Base-by-base conservation (phyloP, 2,888 invertebrate genomes). In the Autographa pulchrina region DNA sequence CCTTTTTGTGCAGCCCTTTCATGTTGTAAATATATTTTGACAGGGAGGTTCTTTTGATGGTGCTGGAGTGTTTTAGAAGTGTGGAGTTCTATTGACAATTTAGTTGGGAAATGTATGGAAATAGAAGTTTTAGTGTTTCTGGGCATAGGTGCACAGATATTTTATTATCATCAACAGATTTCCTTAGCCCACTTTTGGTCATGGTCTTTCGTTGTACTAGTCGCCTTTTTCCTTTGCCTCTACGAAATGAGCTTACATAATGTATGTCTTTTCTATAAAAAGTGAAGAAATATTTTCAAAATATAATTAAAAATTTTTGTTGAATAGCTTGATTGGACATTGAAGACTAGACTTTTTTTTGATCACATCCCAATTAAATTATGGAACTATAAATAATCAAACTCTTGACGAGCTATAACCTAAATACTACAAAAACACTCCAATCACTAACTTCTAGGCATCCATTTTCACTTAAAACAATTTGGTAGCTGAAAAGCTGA, bases 21-120 rank as follows among this genome's bases (percentile, higher is more conserved):
- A 85, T 80, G 78, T 80, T 60, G 59, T 69, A 56, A 81, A 84
- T 82, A 74, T 79, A 80, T 86, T 86, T 84, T 70, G 84, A 81
- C 81, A 77, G 71, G 67, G 62, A 69, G 70, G 65, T 74, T 68
- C 82, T 80, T 84, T 84, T 79, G 74, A 82, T 63, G 72, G 11
- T 18, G 43, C 52, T 71, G 63, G 38, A 66, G 71, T 72, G 64
- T 69, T 59, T 61, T 65, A 63, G 65, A 59, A 56, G 16, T 65
- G 20, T 16, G 63, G 59, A 32, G 18, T 14, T 16, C 31, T 54
- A 32, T 48, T 48, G 48, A 48, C 48, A 43, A 52, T 35, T 41
- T 31, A 13, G n/a, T n/a, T 31, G 7, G 20, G 38, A 7, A 13
- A 35, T 32, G 35, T 65, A n/a, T 41, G n/a, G n/a, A 3, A 48